Conservation (phyloP, 2,888 invertebrate species). For the Dolichomitus sp. region DNA sequence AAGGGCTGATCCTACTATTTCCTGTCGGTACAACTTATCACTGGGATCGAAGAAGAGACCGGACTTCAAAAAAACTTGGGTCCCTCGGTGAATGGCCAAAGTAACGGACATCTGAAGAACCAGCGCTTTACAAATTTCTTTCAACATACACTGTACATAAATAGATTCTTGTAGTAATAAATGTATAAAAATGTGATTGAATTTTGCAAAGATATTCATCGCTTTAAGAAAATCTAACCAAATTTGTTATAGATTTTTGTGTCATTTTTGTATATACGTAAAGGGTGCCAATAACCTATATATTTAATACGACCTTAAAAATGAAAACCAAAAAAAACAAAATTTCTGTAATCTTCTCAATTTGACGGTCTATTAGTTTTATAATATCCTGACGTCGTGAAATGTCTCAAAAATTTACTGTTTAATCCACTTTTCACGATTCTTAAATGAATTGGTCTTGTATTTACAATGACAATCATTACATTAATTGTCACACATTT, state of each 20-base stretch:
- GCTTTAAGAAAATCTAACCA: no score
- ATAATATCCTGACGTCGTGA: not conserved
- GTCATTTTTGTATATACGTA: no score
- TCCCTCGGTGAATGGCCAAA: conserved; percentile 8
- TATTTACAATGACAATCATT: not conserved
- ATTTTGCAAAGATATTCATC: no score
- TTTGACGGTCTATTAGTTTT: no score
- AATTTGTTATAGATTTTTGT: no score
- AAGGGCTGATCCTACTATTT: conserved; percentile 8
- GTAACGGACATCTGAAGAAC: not conserved
- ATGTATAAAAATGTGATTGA: no score
- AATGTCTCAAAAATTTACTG: not conserved
- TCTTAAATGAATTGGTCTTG: not conserved
- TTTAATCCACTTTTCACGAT: not conserved
- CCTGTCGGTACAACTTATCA: not conserved
- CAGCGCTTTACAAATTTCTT: no score
- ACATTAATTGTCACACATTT: not conserved
- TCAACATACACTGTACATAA: not conserved
- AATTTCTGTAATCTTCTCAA: no score
- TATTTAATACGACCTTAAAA: no score
- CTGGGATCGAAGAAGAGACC: not conserved
- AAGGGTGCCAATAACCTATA: no score
- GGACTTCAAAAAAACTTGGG: conserved; percentile 14
- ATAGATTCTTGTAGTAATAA: not conserved
- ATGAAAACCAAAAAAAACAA: no score